Evolutionary conservation across 2,797 vertebrate genomes (phyloP).

Genomic region (Helicolenus hilgendorfi): DNA sequence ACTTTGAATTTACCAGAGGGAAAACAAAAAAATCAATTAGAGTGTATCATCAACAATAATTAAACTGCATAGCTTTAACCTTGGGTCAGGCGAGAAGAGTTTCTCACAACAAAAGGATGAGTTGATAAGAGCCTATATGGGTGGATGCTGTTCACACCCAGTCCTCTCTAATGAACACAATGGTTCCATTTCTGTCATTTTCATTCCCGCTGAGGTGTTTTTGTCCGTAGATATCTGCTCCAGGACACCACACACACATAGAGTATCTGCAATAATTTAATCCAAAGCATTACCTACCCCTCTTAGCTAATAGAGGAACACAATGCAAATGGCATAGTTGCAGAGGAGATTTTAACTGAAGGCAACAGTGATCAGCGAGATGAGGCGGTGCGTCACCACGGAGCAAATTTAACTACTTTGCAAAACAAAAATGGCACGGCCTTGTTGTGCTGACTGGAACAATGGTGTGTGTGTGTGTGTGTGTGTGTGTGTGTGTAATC

Average conservation of each 20-base stretch:
- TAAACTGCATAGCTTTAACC: slow-evolving; percentile 1
- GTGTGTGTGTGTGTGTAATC: slow-evolving; percentile 43
- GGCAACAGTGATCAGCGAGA: slow-evolving; percentile 34
- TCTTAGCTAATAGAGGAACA: background rate
- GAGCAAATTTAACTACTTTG: slow-evolving; percentile 42
- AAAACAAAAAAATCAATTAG: background rate
- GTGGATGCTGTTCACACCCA: background rate
- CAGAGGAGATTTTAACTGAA: slow-evolving; percentile 28
- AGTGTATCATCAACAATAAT: background rate
- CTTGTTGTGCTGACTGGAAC: slow-evolving; percentile 42
- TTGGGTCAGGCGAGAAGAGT: slow-evolving; percentile 13
- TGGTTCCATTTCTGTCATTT: slow-evolving; percentile 24
- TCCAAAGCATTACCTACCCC: slow-evolving; percentile 1
- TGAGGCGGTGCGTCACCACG: background rate
- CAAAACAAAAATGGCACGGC: slow-evolving; percentile 19
- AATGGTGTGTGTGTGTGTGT: background rate
- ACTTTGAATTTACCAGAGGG: background rate
- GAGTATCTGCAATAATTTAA: slow-evolving; percentile 11
- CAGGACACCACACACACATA: slow-evolving; percentile 19
- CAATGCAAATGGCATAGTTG: slow-evolving; percentile 35
- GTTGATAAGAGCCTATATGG: slow-evolving; percentile 40
- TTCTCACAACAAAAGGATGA: slow-evolving; percentile 9
- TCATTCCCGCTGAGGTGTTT: slow-evolving; percentile 27
- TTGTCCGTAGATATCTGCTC: slow-evolving; percentile 16
- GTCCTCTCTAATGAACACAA: slow-evolving; percentile 30